Percentiles rank a stretch among this genome's conserved stretches.
These are phyloP conservation scores for Caenorhabditis sp. DNA, from an alignment of 2,888 invertebrate genomes.

Conservation along the genomic window DNA sequence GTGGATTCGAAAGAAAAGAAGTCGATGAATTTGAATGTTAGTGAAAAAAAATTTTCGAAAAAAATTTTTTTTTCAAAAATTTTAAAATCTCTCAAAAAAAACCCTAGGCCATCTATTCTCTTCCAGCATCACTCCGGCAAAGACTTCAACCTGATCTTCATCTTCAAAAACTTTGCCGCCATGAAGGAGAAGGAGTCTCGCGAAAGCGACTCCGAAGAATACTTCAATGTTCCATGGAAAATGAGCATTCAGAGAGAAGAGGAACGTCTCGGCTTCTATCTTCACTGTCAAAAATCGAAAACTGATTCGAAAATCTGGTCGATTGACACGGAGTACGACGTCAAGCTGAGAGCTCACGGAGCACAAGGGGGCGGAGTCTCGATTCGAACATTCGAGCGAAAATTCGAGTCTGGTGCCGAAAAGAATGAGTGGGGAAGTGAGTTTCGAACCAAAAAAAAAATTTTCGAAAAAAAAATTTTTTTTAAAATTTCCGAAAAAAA, in stretches of 20 bases:
- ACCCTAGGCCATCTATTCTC: no score
- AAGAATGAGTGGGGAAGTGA: not conserved
- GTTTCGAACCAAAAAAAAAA: no score
- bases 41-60: no score
- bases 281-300: not conserved
- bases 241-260: not conserved
- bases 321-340: not conserved
- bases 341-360: not conserved
- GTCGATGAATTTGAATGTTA: no score
- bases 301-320: not conserved
- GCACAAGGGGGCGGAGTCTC: not conserved
- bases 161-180: not conserved
- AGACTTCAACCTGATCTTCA: not conserved
- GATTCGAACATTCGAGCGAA: not conserved
- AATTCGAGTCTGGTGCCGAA: not conserved
- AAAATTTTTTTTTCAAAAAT: no score
- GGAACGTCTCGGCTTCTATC: not conserved
- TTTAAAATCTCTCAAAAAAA: no score
- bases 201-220: not conserved
- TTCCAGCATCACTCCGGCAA: not conserved
- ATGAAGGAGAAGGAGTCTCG: not conserved
- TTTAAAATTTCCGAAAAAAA: no score
- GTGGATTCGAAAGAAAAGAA: no score
- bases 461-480: no score
- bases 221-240: conserved; percentile 15